Percentiles rank a stretch among this genome's conserved stretches.
Evolutionary conservation across 1,140 invertebrate genomes (phyloP).

Genomic region (Caenorhabditis tropicalis): DNA sequence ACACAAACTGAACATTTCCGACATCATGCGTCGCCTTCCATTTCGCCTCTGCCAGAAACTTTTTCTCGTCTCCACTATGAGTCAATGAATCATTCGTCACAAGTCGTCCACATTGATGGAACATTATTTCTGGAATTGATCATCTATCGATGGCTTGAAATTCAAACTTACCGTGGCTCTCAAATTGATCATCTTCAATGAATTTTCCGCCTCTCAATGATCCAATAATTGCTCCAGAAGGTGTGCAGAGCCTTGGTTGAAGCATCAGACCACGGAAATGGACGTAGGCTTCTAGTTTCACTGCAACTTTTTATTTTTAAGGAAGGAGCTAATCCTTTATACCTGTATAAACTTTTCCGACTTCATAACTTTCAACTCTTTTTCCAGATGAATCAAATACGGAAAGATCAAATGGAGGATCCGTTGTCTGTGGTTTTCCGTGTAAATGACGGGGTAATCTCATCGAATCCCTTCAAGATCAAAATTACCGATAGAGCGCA

Average conservation of each 20-base stretch:
- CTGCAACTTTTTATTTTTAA: slow-evolving; percentile 46
- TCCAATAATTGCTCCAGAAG: slow-evolving; percentile 57
- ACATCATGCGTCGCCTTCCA: slow-evolving; percentile 56
- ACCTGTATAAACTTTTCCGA: slow-evolving; percentile 60
- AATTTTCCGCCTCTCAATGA: slow-evolving; percentile 57
- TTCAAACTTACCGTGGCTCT: slow-evolving; percentile 45
- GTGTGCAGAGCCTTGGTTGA: slow-evolving; percentile 57
- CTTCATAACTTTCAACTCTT: slow-evolving; percentile 47
- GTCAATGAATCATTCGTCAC: slow-evolving; percentile 54
- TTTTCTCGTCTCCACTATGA: slow-evolving; percentile 55
- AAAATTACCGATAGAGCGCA: not conserved
- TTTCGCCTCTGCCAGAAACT: slow-evolving; percentile 55
- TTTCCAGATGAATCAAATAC: slow-evolving; percentile 53
- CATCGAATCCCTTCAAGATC: slow-evolving; percentile 50
- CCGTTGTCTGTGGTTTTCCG: slow-evolving; percentile 51
- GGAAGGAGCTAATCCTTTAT: not conserved
- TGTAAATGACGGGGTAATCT: slow-evolving; percentile 55
- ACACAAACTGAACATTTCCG: slow-evolving; percentile 61
- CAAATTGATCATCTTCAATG: slow-evolving; percentile 56
- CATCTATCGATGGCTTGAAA: not conserved
- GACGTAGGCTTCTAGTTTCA: slow-evolving; percentile 56
- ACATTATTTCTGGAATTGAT: slow-evolving; percentile 48
- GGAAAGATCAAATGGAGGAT: slow-evolving; percentile 57
- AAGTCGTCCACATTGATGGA: slow-evolving; percentile 53
- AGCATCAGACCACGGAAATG: slow-evolving; percentile 59